These are phyloP conservation scores for Gallinago undulata DNA, from an alignment of 2,113 vertebrate species.

Conservation along the genomic window DNA sequence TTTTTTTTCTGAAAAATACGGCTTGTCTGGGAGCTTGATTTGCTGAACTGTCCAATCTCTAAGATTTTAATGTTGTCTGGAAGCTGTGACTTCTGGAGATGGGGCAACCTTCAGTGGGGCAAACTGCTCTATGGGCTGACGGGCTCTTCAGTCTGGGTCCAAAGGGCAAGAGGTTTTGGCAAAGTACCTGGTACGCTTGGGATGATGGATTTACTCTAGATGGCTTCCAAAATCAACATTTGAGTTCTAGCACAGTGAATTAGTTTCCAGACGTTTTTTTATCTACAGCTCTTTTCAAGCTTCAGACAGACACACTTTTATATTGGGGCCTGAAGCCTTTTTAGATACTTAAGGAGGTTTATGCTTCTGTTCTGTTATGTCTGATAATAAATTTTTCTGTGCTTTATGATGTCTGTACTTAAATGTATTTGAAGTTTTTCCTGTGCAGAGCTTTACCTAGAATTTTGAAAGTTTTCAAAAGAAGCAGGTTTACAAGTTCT, in stretches of 20 bases:
- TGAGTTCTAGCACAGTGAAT: not conserved
- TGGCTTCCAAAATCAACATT: not conserved
- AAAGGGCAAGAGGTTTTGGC: not conserved
- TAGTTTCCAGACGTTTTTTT: not conserved
- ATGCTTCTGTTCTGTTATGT: not conserved
- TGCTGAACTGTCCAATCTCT: not conserved
- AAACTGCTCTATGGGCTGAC: not conserved
- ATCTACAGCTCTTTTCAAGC: not conserved
- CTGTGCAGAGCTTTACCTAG: not conserved
- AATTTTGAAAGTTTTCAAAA: not conserved
- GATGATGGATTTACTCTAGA: not conserved
- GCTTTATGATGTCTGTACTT: not conserved
- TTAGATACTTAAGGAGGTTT: not conserved
- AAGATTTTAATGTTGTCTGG: not conserved
- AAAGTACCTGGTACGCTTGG: accelerated
- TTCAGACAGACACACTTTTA: not conserved
- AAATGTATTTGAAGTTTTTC: not conserved
- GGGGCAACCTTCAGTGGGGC: not conserved
- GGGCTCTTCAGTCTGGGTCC: not conserved
- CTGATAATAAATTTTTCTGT: not conserved
- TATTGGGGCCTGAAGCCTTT: not conserved
- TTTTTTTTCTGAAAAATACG: not conserved
- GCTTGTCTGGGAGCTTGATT: not conserved
- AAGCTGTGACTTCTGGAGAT: not conserved
- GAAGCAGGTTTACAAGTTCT: not conserved